A percentile compares a stretch with the other conserved stretches of the same genome.
These are phyloP conservation scores for Brienomyrus longianalis DNA, from an alignment of 2,113 vertebrate genomes.

Conservation along the genomic window DNA sequence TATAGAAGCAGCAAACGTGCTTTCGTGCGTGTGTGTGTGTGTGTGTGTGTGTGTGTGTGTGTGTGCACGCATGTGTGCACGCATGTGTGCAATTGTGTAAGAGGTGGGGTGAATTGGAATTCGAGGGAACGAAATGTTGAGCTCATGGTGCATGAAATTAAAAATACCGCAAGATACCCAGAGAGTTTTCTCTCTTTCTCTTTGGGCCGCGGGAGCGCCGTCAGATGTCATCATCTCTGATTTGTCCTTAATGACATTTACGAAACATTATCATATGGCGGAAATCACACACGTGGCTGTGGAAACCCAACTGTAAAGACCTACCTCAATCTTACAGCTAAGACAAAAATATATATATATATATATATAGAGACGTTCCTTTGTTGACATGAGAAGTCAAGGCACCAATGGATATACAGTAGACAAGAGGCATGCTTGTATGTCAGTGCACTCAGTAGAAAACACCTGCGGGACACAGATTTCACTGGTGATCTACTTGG, in stretches of 20 bases:
- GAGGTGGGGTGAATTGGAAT: not conserved
- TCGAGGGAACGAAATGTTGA: not conserved
- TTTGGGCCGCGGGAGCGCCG: not conserved
- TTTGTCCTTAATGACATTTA: not conserved
- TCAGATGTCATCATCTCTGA: not conserved
- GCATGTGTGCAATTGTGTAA: not conserved
- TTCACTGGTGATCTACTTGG: slow-evolving; percentile 17
- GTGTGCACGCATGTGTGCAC: too few species aligned
- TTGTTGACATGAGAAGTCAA: not conserved
- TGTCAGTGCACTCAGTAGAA: not conserved
- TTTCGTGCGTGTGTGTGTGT: not conserved
- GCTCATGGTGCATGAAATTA: slow-evolving; percentile 17
- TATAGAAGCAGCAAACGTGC: not conserved
- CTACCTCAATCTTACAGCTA: not conserved
- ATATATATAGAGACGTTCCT: not conserved
- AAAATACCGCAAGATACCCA: not conserved
- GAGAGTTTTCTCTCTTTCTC: not conserved
- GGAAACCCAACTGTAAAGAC: not conserved
- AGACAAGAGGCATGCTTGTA: not conserved
- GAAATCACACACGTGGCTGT: not conserved
- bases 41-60: too few species aligned
- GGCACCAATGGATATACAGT: not conserved
- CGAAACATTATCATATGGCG: not conserved
- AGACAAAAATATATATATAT: too few species aligned
- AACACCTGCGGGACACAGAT: not conserved